These are phyloP conservation scores for Tridacna crocea DNA, from an alignment of 2,888 invertebrate genomes.

Conservation along the genomic window DNA sequence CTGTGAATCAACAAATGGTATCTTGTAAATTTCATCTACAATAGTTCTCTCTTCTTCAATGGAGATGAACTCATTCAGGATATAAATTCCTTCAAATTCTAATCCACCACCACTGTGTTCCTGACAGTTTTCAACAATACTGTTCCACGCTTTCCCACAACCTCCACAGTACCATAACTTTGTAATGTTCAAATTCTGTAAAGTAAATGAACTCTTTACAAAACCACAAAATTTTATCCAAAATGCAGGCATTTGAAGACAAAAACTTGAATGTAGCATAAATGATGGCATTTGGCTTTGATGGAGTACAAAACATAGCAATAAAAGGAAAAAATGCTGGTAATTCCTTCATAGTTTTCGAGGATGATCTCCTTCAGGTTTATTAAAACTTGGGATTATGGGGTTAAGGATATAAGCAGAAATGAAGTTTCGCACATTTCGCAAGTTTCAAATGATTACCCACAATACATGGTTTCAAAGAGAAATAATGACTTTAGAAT, in stretches of 20 bases:
- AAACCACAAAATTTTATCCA: too few relatives aligned
- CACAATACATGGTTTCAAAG: too few relatives aligned
- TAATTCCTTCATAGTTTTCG: too few relatives aligned
- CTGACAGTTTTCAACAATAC: constrained; percentile 58
- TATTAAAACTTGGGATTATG: too few relatives aligned
- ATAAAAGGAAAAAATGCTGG: too few relatives aligned
- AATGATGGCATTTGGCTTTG: background rate
- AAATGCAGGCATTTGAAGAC: background rate
- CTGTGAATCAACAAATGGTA: constrained; percentile 96
- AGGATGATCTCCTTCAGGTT: too few relatives aligned
- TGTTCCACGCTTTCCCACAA: constrained; percentile 68
- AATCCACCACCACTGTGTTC: constrained; percentile 63
- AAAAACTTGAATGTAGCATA: background rate
- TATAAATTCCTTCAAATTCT: constrained; percentile 79
- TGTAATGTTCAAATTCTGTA: background rate
- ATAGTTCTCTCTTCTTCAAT: constrained; percentile 88
- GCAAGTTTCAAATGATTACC: too few relatives aligned
- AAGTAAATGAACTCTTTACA: background rate
- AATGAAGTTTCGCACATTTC: too few relatives aligned
- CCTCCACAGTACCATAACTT: constrained; percentile 64
- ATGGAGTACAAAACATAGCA: background rate
- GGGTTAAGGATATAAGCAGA: too few relatives aligned
- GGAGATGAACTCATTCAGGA: constrained; percentile 89
- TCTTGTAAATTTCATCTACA: constrained; percentile 89
- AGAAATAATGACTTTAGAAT: too few relatives aligned